Evolutionary conservation across 2,888 invertebrate species (phyloP), one percentile per base, ranked within the genome.

Genomic region (Peribatodes rhomboidaria): DNA sequence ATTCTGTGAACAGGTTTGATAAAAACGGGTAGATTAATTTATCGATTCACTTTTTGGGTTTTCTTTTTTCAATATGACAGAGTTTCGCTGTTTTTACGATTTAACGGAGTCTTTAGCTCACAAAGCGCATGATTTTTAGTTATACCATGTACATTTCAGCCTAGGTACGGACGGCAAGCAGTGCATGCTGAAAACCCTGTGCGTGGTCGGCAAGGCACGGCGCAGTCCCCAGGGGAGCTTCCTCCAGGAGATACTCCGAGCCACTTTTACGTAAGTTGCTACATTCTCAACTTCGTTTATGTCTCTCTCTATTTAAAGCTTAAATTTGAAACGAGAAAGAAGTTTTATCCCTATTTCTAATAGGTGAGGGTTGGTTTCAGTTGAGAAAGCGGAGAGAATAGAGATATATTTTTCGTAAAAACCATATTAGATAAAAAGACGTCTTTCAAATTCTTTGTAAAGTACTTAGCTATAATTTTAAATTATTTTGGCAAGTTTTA

Each of bases 161-260:
- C 76, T 94, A 27, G 94, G 94, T 47, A 87, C 87, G 10, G 87
- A 91, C 49, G 96, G 96, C 1, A 94, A 88, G 76, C 89, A 94
- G 14, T 96, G 96, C 81, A 84, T 96, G 50, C 85, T 95, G 72
- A 95, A 95, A 84, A 94, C 95, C n/a, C 88, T 96, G 67, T 96
- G 96, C 80, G 89, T 94, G 69, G 94, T 95, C 6, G 94, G 94
- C 33, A 92, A 94, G 81, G 85, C 94, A 20, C 86, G 89, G 31
- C 75, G 86, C 47, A 75, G 77, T 41, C 82, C 90, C 53, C 94
- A 94, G 76, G 95, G 95, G 6, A 88, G 89, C 50, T 96, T 96
- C 75, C 85, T 95, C 71, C 94, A 95, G 69, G 96, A 96, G 88
- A 94, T 96, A 71, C 81, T 96, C 66, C 94, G 95, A 80, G 94